A percentile compares a stretch with the other conserved stretches of the same genome.
Conservation (phyloP, 2,888 invertebrate genomes). For the Acanthosoma haemorrhoidale region DNA sequence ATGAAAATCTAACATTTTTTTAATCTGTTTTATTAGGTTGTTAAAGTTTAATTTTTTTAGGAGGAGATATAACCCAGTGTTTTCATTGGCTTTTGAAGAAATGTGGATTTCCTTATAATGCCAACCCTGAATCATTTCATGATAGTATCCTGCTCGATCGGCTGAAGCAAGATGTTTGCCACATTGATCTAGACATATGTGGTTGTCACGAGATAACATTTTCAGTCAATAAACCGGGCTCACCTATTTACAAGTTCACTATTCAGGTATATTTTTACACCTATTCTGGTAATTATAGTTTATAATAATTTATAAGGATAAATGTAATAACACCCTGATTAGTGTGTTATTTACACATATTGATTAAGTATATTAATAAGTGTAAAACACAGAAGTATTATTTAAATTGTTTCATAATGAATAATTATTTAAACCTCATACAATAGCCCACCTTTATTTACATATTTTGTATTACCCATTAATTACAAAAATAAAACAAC, state of each 20-base stretch:
- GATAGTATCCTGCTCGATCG: conserved; percentile 74
- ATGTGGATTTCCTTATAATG: conserved; percentile 83
- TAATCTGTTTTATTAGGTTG: not conserved
- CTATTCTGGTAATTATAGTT: too few relatives aligned
- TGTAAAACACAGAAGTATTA: too few relatives aligned
- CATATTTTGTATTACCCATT: too few relatives aligned
- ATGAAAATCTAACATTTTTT: too few relatives aligned
- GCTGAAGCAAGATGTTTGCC: conserved; percentile 84
- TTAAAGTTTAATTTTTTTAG: not conserved
- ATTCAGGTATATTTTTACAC: conserved; percentile 53
- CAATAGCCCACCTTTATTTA: too few relatives aligned
- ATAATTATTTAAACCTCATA: too few relatives aligned
- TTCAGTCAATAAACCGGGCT: conserved; percentile 64
- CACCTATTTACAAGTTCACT: conserved; percentile 64
- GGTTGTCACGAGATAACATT: conserved; percentile 82
- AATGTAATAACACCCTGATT: too few relatives aligned
- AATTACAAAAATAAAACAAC: too few relatives aligned
- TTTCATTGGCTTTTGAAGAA: conserved; percentile 83
- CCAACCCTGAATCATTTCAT: conserved; percentile 63
- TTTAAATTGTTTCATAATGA: too few relatives aligned
- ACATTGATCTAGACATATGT: conserved; percentile 83
- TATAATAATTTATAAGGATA: too few relatives aligned
- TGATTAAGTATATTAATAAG: too few relatives aligned
- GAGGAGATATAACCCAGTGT: conserved; percentile 81
- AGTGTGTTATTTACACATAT: too few relatives aligned